Evolutionary conservation across 2,797 vertebrate species (phyloP).

Genomic region (Spinus olivaceus): DNA sequence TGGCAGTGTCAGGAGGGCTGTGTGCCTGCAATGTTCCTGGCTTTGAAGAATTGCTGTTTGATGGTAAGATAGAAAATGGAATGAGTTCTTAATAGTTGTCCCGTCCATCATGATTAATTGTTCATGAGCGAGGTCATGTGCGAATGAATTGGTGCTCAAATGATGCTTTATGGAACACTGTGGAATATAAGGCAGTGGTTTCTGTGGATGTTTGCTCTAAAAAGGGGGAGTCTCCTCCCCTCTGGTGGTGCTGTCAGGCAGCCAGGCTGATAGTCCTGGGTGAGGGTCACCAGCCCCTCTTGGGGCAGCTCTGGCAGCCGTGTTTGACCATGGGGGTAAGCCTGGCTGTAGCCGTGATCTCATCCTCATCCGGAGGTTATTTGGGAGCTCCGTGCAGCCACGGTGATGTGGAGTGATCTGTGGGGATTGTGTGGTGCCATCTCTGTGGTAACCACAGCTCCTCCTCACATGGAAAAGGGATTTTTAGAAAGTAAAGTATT

Average conservation of each 20-base stretch:
- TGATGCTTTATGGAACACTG: background rate
- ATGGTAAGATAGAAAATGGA: background rate
- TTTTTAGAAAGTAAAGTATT: background rate
- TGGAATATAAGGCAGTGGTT: background rate
- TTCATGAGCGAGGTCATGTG: background rate
- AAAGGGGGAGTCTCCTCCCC: background rate
- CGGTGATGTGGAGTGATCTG: fast-evolving
- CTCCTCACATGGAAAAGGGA: background rate
- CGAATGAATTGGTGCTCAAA: background rate
- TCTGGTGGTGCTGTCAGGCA: fast-evolving
- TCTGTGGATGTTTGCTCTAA: background rate
- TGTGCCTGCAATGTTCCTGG: background rate
- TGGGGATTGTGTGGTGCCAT: background rate
- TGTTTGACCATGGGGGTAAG: fast-evolving
- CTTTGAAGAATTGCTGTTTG: background rate
- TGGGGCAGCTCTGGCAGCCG: fast-evolving
- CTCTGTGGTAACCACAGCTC: background rate
- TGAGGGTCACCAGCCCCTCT: fast-evolving
- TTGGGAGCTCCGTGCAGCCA: fast-evolving
- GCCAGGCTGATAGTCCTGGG: fast-evolving
- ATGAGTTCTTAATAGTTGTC: background rate
- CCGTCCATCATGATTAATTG: background rate
- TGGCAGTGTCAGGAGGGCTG: background rate
- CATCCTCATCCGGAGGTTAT: fast-evolving
- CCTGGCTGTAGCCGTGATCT: fast-evolving